Evolutionary conservation across 2,113 vertebrate species (phyloP), one percentile per base, ranked within the genome.

Genomic region (Oreochromis niloticus): DNA sequence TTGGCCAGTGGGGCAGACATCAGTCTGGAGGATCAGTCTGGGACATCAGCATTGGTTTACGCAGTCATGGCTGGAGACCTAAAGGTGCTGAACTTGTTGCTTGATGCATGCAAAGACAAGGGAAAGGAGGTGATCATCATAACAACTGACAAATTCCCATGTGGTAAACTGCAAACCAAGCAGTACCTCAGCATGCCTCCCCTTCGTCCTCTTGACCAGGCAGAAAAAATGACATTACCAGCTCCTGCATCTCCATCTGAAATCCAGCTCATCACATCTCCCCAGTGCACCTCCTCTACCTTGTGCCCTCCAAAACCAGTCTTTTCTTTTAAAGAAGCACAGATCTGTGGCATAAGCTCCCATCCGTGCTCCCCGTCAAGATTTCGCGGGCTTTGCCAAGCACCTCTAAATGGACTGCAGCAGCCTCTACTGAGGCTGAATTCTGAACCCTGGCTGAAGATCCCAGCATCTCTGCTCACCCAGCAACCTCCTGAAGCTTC

Each of bases 71-170:
- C 97, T 0, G 97, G 97, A 11, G 97, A 99, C 75, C 96, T 90
- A 73, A 97, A 97, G 63, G 97, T 97, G 2, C 93, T 99, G 50
- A 96, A 96, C 78, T 81, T 99, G 82, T 88, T 99, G 24, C 96
- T 99, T 0, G 97, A 96, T 61, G 96, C 97, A n/a, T 99, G 97
- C 94, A 98, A 96, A 88, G 97, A 95, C 0, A 97, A 88, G 6
- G 98, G 98, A 2, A 99, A 99, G 80, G 98, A 99, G 68, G 98
- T 99, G 43, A 99, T 99, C 90, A 98, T 99, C 90, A 98, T 99
- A 79, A 97, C 97, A 0, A 97, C 95, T 0, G 97, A 97, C 30
- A 97, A 93, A 68, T 96, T 97, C 0, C 93, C 94, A 0, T 96
- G 95, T 0, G 97, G 97, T 39, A 96, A 92, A 61, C 95, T 97